A percentile compares a stretch with the other conserved stretches of the same genome.
phyloP scores from a whole-genome alignment of 2,113 vertebrate species.

The Sciurus niger region DNA sequence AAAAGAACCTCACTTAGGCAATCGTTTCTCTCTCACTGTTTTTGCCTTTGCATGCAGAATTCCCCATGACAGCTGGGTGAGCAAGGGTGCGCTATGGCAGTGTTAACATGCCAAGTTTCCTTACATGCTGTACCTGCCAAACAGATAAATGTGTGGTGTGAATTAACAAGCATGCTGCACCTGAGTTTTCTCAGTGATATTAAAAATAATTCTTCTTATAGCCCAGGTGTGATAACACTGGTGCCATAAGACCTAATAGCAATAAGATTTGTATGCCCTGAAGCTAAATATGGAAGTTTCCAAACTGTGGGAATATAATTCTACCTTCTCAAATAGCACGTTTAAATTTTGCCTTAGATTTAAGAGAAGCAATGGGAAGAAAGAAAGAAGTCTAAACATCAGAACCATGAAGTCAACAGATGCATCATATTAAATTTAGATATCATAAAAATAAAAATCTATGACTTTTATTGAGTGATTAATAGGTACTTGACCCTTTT shows the following conservation, averaged over 20 bases:
- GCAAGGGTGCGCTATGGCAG: neutral
- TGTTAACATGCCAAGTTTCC: conserved; percentile 32
- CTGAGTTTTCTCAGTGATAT: conserved; percentile 39
- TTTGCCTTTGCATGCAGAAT: neutral
- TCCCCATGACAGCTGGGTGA: neutral
- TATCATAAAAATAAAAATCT: neutral
- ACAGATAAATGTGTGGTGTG: conserved; percentile 66
- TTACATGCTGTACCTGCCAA: conserved; percentile 35
- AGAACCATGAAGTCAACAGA: neutral
- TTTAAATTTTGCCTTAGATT: neutral
- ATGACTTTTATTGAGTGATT: neutral
- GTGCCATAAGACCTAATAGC: conserved; percentile 40
- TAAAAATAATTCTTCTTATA: conserved; percentile 69
- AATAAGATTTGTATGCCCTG: conserved; percentile 8
- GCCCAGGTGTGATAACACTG: neutral
- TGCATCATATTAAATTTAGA: neutral
- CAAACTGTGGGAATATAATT: neutral
- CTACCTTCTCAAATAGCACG: conserved; percentile 27
- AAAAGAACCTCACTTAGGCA: neutral
- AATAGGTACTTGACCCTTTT: neutral
- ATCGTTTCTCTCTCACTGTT: neutral
- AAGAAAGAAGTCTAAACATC: neutral
- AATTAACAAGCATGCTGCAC: conserved; percentile 43
- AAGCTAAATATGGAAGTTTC: conserved; percentile 50
- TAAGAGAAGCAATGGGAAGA: neutral